Evolutionary conservation across 2,888 invertebrate species (phyloP).

Genomic region (Entomobrya proxima): DNA sequence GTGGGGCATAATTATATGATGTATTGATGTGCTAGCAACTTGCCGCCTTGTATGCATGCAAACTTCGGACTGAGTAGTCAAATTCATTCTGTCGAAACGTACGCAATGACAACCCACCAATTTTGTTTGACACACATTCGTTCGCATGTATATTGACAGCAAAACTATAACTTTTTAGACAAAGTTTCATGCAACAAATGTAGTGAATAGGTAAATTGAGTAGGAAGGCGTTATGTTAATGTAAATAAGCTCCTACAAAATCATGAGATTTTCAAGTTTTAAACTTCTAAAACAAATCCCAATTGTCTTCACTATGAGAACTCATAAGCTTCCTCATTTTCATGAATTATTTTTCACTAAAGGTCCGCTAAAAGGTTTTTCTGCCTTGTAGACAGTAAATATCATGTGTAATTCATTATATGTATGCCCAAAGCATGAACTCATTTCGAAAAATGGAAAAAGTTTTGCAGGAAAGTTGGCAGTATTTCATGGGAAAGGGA

Average conservation of each 20-base stretch:
- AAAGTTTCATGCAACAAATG: background rate
- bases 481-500: background rate
- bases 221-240: background rate
- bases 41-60: too few relatives aligned
- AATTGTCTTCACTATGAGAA: background rate
- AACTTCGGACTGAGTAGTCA: too few relatives aligned
- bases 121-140: too few relatives aligned
- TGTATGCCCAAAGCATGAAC: slow-evolving; percentile 20
- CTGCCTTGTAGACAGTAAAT: slow-evolving; percentile 3
- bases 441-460: slow-evolving; percentile 34
- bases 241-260: background rate
- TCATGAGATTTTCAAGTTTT: background rate
- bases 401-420: slow-evolving; percentile 29
- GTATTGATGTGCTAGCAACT: too few relatives aligned
- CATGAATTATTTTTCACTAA: slow-evolving; percentile 6
- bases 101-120: too few relatives aligned
- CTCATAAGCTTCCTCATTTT: background rate
- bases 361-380: slow-evolving; percentile 27
- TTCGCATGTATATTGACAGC: too few relatives aligned
- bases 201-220: background rate
- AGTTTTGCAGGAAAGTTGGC: background rate
- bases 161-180: background rate
- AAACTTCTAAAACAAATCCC: background rate
- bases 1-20: too few relatives aligned
- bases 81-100: too few relatives aligned